phyloP scores from a whole-genome alignment of 2,113 vertebrate species.

The Gopherus flavomarginatus region DNA sequence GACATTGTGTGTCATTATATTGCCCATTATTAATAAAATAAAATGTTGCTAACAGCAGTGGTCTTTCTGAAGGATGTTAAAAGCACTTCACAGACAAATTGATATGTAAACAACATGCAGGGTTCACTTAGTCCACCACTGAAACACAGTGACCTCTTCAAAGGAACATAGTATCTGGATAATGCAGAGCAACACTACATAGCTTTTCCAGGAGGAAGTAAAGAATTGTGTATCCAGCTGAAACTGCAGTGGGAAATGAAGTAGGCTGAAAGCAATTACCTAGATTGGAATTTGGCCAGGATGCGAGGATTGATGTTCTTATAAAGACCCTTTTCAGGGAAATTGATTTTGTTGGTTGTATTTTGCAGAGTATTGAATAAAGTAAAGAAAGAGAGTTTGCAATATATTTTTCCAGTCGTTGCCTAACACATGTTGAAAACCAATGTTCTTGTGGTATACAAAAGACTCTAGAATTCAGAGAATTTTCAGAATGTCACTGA shows the following conservation, averaged over 20 bases:
- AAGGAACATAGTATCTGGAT: not conserved
- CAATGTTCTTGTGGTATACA: not conserved
- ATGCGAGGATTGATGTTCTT: not conserved
- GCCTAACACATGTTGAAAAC: not conserved
- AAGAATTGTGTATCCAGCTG: not conserved
- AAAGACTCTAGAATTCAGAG: accelerated
- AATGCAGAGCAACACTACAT: not conserved
- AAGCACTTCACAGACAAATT: not conserved
- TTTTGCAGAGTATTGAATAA: conserved; percentile 18
- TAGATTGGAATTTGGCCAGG: not conserved
- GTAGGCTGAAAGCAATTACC: not conserved
- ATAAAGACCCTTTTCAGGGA: conserved; percentile 6
- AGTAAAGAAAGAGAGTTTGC: conserved; percentile 6
- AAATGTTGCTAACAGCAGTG: not conserved
- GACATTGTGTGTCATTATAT: not conserved
- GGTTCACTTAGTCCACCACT: accelerated
- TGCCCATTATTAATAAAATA: not conserved
- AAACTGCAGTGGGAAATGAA: not conserved
- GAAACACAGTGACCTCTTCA: accelerated
- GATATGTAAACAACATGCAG: accelerated
- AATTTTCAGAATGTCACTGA: not conserved
- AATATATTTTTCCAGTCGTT: not conserved
- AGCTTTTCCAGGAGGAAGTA: not conserved
- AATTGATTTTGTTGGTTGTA: conserved; percentile 1
- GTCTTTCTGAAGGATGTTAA: not conserved